Conservation (phyloP, 2,888 invertebrate genomes). For the Apodemia duryi region DNA sequence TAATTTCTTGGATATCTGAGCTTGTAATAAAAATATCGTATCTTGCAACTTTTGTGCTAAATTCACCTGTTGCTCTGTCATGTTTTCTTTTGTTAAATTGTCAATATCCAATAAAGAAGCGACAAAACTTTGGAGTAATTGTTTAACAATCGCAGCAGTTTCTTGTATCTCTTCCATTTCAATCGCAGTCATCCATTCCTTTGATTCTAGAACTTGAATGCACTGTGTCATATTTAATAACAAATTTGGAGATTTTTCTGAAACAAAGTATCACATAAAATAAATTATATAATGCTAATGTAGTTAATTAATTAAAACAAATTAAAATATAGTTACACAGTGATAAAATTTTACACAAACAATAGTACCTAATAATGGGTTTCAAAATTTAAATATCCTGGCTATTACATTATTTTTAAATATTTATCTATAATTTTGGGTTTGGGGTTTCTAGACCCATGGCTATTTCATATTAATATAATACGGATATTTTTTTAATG, state of each 20-base stretch:
- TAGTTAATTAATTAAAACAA: too few species aligned
- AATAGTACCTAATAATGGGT: too few species aligned
- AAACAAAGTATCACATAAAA: constrained; percentile 30
- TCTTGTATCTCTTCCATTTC: constrained; percentile 49
- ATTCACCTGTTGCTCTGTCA: constrained; percentile 35
- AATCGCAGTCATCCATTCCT: constrained; percentile 43
- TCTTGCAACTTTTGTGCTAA: constrained; percentile 48
- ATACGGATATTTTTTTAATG: too few species aligned
- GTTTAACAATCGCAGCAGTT: constrained; percentile 47
- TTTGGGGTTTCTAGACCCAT: too few species aligned
- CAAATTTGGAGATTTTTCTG: constrained; percentile 46
- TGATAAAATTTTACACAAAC: too few species aligned
- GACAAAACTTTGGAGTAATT: constrained; percentile 46
- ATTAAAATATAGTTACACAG: too few species aligned
- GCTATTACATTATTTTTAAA: too few species aligned
- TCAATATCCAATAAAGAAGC: constrained; percentile 29
- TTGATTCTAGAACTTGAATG: constrained; percentile 56
- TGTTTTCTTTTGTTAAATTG: constrained; percentile 26
- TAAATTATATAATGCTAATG: too few species aligned
- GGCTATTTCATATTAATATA: too few species aligned
- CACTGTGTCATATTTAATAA: constrained; percentile 54
- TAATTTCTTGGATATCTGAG: constrained; percentile 42
- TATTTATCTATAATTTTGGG: too few species aligned
- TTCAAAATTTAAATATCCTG: too few species aligned
- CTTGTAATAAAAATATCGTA: constrained; percentile 45